Percentiles rank a stretch among this genome's conserved stretches.
Evolutionary conservation across 2,113 vertebrate genomes (phyloP).

Genomic region (Spea multiplicata): DNA sequence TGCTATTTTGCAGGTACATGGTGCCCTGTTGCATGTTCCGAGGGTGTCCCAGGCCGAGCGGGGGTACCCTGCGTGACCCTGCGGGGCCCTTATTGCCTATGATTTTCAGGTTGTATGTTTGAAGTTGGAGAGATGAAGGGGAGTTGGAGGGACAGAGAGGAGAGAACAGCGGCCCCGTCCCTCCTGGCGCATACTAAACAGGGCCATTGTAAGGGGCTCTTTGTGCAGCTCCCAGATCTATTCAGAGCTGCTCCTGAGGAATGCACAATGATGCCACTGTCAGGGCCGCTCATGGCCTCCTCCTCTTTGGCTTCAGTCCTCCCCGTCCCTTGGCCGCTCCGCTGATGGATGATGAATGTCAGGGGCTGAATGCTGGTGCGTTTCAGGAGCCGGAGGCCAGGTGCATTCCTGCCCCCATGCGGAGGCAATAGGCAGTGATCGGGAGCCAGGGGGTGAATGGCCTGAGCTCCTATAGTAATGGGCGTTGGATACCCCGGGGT

Average conservation of each 20-base stretch:
- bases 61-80: no score
- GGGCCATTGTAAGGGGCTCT: constrained; percentile 44
- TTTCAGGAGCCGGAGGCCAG: neutral
- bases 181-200: constrained; percentile 51
- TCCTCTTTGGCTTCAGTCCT: neutral
- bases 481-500: no score
- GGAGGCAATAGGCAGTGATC: neutral
- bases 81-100: no score
- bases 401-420: neutral
- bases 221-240: constrained; percentile 47
- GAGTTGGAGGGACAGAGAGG: constrained; percentile 17
- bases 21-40: no score
- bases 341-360: neutral
- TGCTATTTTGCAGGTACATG: no score
- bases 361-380: neutral
- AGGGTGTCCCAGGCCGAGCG: no score
- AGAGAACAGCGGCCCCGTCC: constrained; percentile 2
- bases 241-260: constrained; percentile 47
- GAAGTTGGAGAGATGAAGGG: constrained; percentile 7
- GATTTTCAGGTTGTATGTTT: neutral
- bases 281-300: constrained; percentile 20
- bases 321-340: neutral
- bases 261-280: constrained; percentile 51
- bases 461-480: no score
- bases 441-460: no score